Conservation (phyloP, 2,797 vertebrate species). For the Steatocranus sp. region DNA sequence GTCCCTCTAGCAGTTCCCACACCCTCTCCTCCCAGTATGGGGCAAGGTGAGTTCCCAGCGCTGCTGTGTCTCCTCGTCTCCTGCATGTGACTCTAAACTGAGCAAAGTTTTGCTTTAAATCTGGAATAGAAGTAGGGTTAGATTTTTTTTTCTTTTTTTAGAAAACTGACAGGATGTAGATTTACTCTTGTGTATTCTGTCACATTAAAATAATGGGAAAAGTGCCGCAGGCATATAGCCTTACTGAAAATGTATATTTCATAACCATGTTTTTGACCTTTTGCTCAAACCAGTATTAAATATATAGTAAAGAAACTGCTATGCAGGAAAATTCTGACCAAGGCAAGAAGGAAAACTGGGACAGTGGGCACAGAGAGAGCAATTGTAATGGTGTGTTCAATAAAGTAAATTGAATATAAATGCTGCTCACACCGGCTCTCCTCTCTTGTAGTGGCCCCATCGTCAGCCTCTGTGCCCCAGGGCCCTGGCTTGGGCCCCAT, state of each 20-base stretch:
- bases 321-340: neutral
- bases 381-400: neutral
- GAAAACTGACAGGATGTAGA: neutral
- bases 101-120: neutral
- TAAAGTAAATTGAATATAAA: neutral
- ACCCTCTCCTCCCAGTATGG: slow-evolving; percentile 92
- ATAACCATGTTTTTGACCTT: neutral
- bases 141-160: neutral
- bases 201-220: neutral
- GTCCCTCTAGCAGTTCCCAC: slow-evolving; percentile 97
- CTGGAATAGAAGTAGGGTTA: neutral
- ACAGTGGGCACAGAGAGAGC: neutral
- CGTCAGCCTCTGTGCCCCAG: slow-evolving; percentile 73
- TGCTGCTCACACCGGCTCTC: rapidly evolving
- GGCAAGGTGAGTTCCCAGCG: slow-evolving; percentile 79
- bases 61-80: neutral
- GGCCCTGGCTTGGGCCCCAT: slow-evolving; percentile 88
- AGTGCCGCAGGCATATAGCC: neutral
- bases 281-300: neutral
- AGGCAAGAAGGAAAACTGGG: neutral
- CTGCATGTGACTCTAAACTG: neutral
- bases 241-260: neutral
- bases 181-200: neutral
- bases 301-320: neutral
- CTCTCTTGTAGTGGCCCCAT: slow-evolving; percentile 33